Evolutionary conservation across 2,888 invertebrate species (phyloP), one percentile per base, ranked within the genome.

Genomic region (Noctua fimbriata): DNA sequence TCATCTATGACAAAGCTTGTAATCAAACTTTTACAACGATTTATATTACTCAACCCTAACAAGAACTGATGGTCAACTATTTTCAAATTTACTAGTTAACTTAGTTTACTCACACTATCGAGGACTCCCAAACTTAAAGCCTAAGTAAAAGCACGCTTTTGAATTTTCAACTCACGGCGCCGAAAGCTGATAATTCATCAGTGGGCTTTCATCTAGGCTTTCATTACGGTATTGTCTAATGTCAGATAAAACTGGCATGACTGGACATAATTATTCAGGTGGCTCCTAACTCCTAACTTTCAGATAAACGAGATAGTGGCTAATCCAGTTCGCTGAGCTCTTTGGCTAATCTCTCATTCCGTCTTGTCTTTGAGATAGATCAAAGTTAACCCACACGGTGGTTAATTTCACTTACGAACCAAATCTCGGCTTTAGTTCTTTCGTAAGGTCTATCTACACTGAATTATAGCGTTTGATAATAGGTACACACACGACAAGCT

Each of bases 271-370:
- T 83, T 71, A 79, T 73, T 74, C 66, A 78, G 67, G 36, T 79
- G 69, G 73, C 65, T 55, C 47, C 60, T 78, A 77, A 76, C 70
- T 76, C 24, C 41, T 73, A 79, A 82, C 71, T 82, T 79, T 66
- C 32, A 55, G 84, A 65, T 79, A 78, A 60, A 78, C 65, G 24
- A 78, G 79, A 79, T 86, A 73, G 75, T 82, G 65, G 36, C 60
- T 82, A 82, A 86, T 86, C 72, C 78, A 73, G 73, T 82, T 86
- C 78, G 72, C 32, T 86, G 79, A 78, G 78, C 82, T 66, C 66
- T 83, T 72, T 79, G 69, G 69, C 47, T 44, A 76, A 73, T 77
- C 75, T 73, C 82, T 77, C 73, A 76, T 85, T 79, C 76, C 44
- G 65, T 21, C 65, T 79, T 69, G 72, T 71, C 78, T 86, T 81